These are phyloP conservation scores for Ephialtes manifestator DNA, from an alignment of 2,888 invertebrate species.

Conservation along the genomic window DNA sequence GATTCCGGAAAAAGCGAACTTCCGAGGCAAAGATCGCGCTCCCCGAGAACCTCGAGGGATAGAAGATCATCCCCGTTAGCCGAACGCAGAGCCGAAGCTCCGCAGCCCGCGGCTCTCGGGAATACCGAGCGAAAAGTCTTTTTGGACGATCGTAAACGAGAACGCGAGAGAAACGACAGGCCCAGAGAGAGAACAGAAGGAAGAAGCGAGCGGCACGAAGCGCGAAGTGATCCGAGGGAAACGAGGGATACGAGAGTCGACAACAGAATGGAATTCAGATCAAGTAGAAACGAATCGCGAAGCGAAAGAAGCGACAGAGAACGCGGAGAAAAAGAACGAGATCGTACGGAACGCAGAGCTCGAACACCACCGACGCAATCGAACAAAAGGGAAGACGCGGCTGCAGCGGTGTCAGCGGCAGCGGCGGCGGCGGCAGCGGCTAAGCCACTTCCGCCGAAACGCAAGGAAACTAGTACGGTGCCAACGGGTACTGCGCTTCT, in stretches of 20 bases:
- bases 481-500: slow-evolving; percentile 73
- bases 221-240: slow-evolving; percentile 40
- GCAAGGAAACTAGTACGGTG: slow-evolving; percentile 75
- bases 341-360: slow-evolving; percentile 80
- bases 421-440: too few relatives aligned
- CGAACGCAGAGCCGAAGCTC: slow-evolving; percentile 78
- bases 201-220: slow-evolving; percentile 64
- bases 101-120: slow-evolving; percentile 62
- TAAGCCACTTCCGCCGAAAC: slow-evolving; percentile 75
- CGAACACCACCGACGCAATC: slow-evolving; percentile 79
- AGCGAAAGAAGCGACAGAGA: slow-evolving; percentile 66
- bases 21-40: slow-evolving; percentile 83
- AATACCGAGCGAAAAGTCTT: slow-evolving; percentile 84
- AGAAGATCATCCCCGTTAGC: slow-evolving; percentile 78
- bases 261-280: slow-evolving; percentile 75
- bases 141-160: slow-evolving; percentile 81
- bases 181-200: slow-evolving; percentile 74
- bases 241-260: slow-evolving; percentile 65
- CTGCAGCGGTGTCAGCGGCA: too few relatives aligned
- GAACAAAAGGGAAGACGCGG: slow-evolving; percentile 74
- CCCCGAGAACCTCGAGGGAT: slow-evolving; percentile 85
- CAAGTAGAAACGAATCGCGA: slow-evolving; percentile 73
- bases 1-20: slow-evolving; percentile 60
- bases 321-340: slow-evolving; percentile 71
- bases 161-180: slow-evolving; percentile 80